Evolutionary conservation across 2,797 vertebrate species (phyloP).

Genomic region (Lagorchestes hirsutus): DNA sequence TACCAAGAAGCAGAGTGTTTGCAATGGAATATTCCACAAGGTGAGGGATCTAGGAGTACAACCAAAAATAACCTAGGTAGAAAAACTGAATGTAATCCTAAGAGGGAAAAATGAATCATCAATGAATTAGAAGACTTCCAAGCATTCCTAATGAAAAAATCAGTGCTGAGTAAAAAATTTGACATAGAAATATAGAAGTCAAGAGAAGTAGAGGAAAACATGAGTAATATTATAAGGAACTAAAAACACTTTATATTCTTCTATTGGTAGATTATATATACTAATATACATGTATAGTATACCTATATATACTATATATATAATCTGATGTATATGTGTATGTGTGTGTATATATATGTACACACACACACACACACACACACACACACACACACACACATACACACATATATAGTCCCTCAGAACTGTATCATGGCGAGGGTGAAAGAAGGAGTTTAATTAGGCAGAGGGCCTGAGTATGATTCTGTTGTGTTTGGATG

Average conservation of each 20-base stretch:
- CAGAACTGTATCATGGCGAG: background rate
- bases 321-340: too few species aligned
- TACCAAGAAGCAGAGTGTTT: background rate
- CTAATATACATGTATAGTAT: too few species aligned
- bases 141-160: too few species aligned
- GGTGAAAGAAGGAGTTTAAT: background rate
- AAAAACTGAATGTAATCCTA: background rate
- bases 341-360: too few species aligned
- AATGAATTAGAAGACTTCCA: too few species aligned
- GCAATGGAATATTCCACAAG: background rate
- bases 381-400: too few species aligned
- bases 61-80: background rate
- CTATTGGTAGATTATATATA: background rate
- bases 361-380: too few species aligned
- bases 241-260: background rate
- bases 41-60: background rate
- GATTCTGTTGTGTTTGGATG: background rate
- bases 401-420: background rate
- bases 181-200: too few species aligned
- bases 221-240: background rate
- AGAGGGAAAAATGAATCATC: too few species aligned
- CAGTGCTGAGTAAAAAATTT: too few species aligned
- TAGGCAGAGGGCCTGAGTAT: background rate
- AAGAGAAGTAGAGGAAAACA: background rate
- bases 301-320: too few species aligned